Conservation (phyloP, 1,140 invertebrate genomes). For the Homarus americanus region DNA sequence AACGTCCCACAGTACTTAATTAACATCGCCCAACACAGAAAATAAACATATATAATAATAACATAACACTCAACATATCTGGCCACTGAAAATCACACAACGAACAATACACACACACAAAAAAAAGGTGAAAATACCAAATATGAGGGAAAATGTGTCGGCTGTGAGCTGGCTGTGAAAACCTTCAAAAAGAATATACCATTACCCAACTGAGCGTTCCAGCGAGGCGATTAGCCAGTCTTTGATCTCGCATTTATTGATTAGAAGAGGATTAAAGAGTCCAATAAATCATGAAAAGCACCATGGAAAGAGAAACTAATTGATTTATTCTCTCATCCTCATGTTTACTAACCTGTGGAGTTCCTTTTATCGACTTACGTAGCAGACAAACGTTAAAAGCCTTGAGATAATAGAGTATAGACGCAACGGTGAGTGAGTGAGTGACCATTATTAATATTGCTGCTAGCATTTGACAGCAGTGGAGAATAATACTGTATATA, state of each 20-base stretch:
- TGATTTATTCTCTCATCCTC: not conserved
- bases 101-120: too few relatives aligned
- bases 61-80: too few relatives aligned
- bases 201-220: not conserved
- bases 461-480: too few relatives aligned
- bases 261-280: not conserved
- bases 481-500: too few relatives aligned
- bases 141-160: not conserved
- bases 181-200: not conserved
- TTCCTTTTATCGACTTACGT: not conserved
- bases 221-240: not conserved
- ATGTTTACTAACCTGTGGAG: not conserved
- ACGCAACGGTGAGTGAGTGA: too few relatives aligned
- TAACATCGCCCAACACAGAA: too few relatives aligned
- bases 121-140: not conserved
- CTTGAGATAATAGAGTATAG: too few relatives aligned
- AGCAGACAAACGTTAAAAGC: too few relatives aligned
- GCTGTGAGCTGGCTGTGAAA: not conserved
- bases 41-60: too few relatives aligned
- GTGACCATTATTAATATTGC: too few relatives aligned
- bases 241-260: not conserved
- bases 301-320: not conserved
- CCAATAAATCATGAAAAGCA: conserved; percentile 1
- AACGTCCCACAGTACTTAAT: too few relatives aligned
- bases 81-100: too few relatives aligned